Evolutionary conservation across 2,888 invertebrate genomes (phyloP), one percentile per base, ranked within the genome.

Genomic region (Chloroclystis v-ata): DNA sequence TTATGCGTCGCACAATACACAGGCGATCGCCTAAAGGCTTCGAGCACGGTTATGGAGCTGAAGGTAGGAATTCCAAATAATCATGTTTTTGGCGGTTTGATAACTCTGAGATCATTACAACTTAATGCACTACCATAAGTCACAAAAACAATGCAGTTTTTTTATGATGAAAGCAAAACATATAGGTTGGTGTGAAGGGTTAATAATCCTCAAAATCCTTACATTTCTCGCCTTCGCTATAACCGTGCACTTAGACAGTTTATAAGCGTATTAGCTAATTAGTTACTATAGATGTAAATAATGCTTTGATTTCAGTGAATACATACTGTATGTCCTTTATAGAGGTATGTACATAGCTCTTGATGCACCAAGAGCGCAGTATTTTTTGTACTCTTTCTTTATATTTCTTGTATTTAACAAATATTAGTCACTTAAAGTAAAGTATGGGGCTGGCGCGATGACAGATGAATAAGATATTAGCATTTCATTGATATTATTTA

Each of bases 201-300:
- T 20, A 5, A 4, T 20, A 2, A 4, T 20, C 5, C 20, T 20
- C 5, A 20, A 20, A 4, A 14, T 14, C 4, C 14, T 5, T 32
- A n/a, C n/a, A n/a, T 2, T n/a, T 2, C 29, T 2, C 12, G 7
- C 16, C 14, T 10, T 12, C 4, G 13, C 62, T 20, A n/a, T 2
- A 11, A 20, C 35, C 35, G 35, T 20, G 11, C 35, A 16, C 65
- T 60, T 67, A 67, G 60, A 59, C 67, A 69, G 57, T 63, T 67
- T 63, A 55, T 58, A 60, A 69, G 65, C 67, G 65, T 65, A 68
- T 73, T 77, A 74, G 72, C 59, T 76, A 74, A 72, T 71, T 71
- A 72, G 67, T 67, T 66, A 61, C 67, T 70, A 69, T 71, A 63
- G 62, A 69, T 85, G 85, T 85, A 85, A 81, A 85, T 85, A 73